Evolutionary conservation across 2,113 vertebrate genomes (phyloP).

Genomic region (Atlantisia rogersi): DNA sequence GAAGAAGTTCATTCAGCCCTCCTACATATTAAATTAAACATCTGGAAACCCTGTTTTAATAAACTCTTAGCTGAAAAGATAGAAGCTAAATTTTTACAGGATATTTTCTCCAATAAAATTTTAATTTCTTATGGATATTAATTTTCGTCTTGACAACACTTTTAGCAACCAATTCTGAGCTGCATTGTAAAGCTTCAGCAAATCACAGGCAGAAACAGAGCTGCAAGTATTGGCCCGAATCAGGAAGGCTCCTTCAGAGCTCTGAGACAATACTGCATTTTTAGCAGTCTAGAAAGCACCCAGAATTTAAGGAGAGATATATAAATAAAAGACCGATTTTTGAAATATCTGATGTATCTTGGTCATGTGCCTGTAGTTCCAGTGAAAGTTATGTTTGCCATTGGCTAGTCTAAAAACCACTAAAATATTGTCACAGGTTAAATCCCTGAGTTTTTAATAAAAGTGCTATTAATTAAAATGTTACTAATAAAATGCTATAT

Average conservation of each 20-base stretch:
- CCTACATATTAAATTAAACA: conserved; percentile 46
- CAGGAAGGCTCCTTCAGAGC: not conserved
- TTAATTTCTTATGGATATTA: not conserved
- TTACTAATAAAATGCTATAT: not conserved
- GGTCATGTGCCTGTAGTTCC: not conserved
- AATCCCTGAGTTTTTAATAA: not conserved
- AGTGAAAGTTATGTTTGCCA: not conserved
- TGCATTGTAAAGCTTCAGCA: not conserved
- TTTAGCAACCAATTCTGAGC: not conserved
- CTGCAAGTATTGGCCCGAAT: not conserved
- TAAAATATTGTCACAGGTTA: not conserved
- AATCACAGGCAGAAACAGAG: not conserved
- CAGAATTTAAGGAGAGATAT: not conserved
- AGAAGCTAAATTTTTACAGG: not conserved
- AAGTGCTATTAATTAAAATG: not conserved
- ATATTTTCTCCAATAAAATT: conserved; percentile 13
- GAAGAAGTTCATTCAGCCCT: not conserved
- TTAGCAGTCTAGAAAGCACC: not conserved
- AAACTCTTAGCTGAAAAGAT: not conserved
- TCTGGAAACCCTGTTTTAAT: not conserved
- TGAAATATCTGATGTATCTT: not conserved
- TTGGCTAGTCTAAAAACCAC: not conserved
- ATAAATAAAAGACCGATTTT: not conserved
- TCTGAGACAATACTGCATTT: not conserved
- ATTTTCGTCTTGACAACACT: conserved; percentile 29